Conservation (phyloP, 2,113 vertebrate genomes). For the Hemiprocne comata region DNA sequence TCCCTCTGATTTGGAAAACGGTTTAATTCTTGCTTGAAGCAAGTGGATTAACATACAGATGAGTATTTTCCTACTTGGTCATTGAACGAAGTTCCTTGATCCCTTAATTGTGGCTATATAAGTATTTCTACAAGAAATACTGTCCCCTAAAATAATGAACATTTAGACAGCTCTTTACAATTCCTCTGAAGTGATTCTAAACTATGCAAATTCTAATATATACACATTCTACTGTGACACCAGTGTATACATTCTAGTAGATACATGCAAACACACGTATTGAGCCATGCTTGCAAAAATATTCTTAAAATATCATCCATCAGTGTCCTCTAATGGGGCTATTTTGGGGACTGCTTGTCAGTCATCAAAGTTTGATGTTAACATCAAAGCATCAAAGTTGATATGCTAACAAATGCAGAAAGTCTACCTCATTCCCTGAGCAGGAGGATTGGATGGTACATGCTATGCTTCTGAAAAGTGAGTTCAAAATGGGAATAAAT, state of each 20-base stretch:
- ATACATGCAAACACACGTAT: not conserved
- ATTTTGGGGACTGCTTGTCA: not conserved
- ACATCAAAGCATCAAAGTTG: no score
- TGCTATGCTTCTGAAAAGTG: not conserved
- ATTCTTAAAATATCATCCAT: not conserved
- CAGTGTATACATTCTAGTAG: not conserved
- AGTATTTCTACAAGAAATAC: not conserved
- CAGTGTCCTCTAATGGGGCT: not conserved
- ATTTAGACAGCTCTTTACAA: not conserved
- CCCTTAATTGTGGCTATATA: not conserved
- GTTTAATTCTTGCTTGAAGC: not conserved
- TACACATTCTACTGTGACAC: not conserved
- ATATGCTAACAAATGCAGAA: not conserved
- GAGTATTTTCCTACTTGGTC: not conserved
- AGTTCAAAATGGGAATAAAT: not conserved
- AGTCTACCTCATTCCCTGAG: not conserved
- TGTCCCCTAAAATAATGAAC: not conserved
- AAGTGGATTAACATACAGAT: not conserved
- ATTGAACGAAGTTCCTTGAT: not conserved
- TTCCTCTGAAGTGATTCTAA: not conserved
- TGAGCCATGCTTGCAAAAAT: not conserved
- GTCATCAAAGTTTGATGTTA: not conserved
- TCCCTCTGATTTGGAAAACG: not conserved
- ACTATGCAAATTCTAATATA: not conserved
- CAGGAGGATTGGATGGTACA: not conserved